Evolutionary conservation across 2,888 invertebrate species (phyloP).

Genomic region (Helicoverpa assulta): DNA sequence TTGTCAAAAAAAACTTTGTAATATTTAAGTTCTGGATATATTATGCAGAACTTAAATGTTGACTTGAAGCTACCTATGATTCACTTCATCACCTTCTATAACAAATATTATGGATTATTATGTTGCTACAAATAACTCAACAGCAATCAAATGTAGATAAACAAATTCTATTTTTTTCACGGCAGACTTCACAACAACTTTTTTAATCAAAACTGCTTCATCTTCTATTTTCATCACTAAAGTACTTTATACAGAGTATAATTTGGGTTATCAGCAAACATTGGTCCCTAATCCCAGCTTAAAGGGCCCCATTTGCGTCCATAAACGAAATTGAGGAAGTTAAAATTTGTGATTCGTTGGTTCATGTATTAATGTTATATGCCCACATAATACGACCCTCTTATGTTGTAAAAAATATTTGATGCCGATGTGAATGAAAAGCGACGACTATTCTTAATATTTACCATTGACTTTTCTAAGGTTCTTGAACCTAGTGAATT

Average conservation of each 20-base stretch:
- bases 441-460: too few species aligned
- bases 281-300: constrained; percentile 57
- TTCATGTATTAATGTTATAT: constrained; percentile 25
- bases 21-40: too few species aligned
- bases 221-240: constrained; percentile 27
- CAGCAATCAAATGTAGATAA: too few species aligned
- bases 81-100: too few species aligned
- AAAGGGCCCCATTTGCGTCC: constrained; percentile 56
- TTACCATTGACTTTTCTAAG: too few species aligned
- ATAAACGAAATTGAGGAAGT: constrained; percentile 63
- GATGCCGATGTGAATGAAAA: too few species aligned
- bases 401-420: constrained; percentile 23
- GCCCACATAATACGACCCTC: constrained; percentile 37
- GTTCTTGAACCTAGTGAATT: too few species aligned
- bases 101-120: too few species aligned
- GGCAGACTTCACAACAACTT: neutral
- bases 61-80: too few species aligned
- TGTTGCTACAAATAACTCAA: too few species aligned
- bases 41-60: too few species aligned
- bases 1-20: too few species aligned
- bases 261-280: constrained; percentile 52
- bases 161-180: neutral
- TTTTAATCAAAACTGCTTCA: constrained; percentile 37
- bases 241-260: constrained; percentile 36
- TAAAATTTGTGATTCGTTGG: constrained; percentile 57